Evolutionary conservation across 2,113 vertebrate genomes (phyloP).

Genomic region (Nibea coibor): DNA sequence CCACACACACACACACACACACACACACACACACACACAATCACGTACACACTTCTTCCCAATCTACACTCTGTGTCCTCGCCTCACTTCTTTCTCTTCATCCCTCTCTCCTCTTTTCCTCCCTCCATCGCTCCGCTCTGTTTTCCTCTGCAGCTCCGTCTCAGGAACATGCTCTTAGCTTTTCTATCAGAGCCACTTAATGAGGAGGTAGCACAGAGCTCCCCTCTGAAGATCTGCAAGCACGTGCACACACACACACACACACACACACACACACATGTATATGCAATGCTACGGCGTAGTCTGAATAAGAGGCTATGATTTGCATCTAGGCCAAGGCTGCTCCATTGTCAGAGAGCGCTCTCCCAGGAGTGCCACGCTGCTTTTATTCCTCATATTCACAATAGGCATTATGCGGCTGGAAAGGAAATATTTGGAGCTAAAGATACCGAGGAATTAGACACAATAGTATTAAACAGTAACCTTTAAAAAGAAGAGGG

Average conservation of each 20-base stretch:
- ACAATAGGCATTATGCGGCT: slow-evolving; percentile 62
- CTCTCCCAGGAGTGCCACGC: slow-evolving; percentile 62
- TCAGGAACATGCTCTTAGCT: slow-evolving; percentile 58
- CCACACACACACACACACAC: not conserved
- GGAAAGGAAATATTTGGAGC: slow-evolving; percentile 60
- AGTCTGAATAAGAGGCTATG: slow-evolving; percentile 57
- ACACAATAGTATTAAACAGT: slow-evolving; percentile 56
- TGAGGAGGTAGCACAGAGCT: slow-evolving; percentile 55
- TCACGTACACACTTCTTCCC: slow-evolving; percentile 16
- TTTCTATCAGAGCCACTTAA: slow-evolving; percentile 68
- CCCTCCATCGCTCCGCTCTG: slow-evolving; percentile 24
- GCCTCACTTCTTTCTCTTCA: slow-evolving; percentile 15
- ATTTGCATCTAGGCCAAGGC: slow-evolving; percentile 84
- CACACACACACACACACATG: not conserved
- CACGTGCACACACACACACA: slow-evolving; percentile 25
- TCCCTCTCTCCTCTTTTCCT: slow-evolving; percentile 5
- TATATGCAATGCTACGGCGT: not conserved
- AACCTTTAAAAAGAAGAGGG: slow-evolving; percentile 23
- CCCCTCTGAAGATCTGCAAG: slow-evolving; percentile 39
- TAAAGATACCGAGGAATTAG: slow-evolving; percentile 38
- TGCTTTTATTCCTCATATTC: slow-evolving; percentile 73
- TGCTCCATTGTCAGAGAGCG: slow-evolving; percentile 71
- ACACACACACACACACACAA: slow-evolving; percentile 38
- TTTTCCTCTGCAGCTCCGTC: slow-evolving; percentile 14
- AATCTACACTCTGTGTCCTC: slow-evolving; percentile 42